Evolutionary conservation across 2,797 vertebrate species (phyloP).

Genomic region (Heterohyrax brucei): DNA sequence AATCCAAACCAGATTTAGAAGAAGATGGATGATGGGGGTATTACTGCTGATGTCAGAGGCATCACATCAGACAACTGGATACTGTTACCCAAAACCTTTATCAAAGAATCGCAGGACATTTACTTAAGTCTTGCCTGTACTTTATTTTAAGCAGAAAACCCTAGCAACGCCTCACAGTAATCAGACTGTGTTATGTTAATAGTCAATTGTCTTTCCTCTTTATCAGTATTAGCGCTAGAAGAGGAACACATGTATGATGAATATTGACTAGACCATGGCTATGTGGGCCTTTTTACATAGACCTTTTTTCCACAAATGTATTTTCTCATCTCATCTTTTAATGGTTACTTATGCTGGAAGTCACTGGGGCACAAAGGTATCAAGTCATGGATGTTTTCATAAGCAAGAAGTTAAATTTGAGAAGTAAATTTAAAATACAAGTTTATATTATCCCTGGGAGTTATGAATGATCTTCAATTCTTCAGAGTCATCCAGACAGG

Average conservation of each 20-base stretch:
- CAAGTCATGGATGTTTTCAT: slow-evolving; percentile 53
- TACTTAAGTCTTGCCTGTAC: background rate
- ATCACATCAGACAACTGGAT: background rate
- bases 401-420: background rate
- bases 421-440: slow-evolving; percentile 58
- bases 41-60: too few relatives aligned
- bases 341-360: slow-evolving; percentile 17
- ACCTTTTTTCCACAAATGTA: background rate
- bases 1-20: too few relatives aligned
- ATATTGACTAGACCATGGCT: background rate
- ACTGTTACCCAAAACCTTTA: background rate
- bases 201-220: background rate
- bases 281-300: background rate
- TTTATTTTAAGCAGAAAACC: slow-evolving; percentile 61
- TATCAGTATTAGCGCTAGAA: background rate
- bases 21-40: too few relatives aligned
- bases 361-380: background rate
- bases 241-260: background rate
- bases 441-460: slow-evolving; percentile 2
- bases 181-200: slow-evolving; percentile 1
- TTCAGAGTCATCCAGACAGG: background rate
- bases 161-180: slow-evolving; percentile 1
- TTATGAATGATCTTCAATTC: slow-evolving; percentile 30
- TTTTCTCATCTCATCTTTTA: slow-evolving; percentile 43
- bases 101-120: background rate